Percentiles rank a stretch among this genome's conserved stretches.
These are phyloP conservation scores for Catonia carolina DNA, from an alignment of 2,888 invertebrate genomes.

Conservation along the genomic window DNA sequence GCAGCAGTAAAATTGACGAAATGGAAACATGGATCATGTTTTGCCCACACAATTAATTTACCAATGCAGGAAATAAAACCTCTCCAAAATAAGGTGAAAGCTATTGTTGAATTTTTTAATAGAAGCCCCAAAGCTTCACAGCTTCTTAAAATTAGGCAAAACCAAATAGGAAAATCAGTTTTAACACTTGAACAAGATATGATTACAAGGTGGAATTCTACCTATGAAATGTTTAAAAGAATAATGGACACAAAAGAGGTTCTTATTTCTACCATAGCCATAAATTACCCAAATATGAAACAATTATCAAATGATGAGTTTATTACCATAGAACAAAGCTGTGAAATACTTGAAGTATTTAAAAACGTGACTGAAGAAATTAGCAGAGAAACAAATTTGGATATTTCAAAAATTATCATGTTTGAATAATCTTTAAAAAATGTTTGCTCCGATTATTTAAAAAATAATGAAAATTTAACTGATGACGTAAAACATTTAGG, in stretches of 20 bases:
- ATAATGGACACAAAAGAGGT: neutral
- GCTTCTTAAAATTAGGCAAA: neutral
- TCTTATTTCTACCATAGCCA: neutral
- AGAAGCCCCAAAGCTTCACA: neutral
- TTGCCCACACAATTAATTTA: constrained; percentile 17
- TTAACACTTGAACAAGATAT: no score
- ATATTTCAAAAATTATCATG: neutral
- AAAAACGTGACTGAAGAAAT: neutral
- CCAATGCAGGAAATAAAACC: neutral
- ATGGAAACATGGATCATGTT: constrained; percentile 18
- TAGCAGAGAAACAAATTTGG: neutral
- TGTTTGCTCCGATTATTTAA: neutral
- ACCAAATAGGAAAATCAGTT: neutral
- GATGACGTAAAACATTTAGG: no score
- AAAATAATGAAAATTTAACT: no score
- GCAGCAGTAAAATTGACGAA: constrained; percentile 13
- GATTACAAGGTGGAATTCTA: no score
- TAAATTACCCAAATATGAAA: no score
- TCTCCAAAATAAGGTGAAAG: constrained; percentile 1
- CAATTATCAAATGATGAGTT: no score
- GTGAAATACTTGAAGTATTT: neutral
- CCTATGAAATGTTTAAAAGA: no score
- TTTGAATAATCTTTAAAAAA: neutral
- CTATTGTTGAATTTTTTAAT: neutral
- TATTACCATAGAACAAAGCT: no score